Evolutionary conservation across 2,113 vertebrate genomes (phyloP).

Genomic region (Grantiella picta): DNA sequence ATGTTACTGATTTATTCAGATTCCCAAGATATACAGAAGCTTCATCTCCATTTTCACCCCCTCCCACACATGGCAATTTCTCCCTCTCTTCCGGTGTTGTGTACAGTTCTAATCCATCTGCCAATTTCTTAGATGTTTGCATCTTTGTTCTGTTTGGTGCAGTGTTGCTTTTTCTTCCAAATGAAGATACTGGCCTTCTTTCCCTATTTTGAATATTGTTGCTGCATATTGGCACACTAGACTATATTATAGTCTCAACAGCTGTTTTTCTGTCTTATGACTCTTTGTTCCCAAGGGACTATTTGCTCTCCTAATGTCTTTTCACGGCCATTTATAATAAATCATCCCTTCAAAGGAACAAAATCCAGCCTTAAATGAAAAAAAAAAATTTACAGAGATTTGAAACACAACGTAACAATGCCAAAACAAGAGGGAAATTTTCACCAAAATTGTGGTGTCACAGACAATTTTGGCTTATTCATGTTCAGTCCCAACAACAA

Average conservation of each 20-base stretch:
- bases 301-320: not conserved
- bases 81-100: not conserved
- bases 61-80: not conserved
- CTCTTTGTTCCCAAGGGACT: constrained; percentile 3
- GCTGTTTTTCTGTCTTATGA: not conserved
- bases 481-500: not conserved
- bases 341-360: not conserved
- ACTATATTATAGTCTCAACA: not conserved
- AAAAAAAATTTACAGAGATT: not conserved
- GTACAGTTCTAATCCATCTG: not conserved
- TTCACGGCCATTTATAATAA: constrained; percentile 13
- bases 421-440: not conserved
- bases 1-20: not conserved
- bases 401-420: not conserved
- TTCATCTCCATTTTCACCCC: not conserved
- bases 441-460: not conserved
- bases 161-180: not conserved
- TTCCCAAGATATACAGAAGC: not conserved
- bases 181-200: not conserved
- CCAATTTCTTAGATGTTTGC: not conserved
- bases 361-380: not conserved
- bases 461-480: not conserved
- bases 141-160: not conserved
- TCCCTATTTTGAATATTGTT: not conserved
- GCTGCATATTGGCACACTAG: not conserved